phyloP scores from a whole-genome alignment of 2,888 invertebrate species.

The Schizaphis graminum region DNA sequence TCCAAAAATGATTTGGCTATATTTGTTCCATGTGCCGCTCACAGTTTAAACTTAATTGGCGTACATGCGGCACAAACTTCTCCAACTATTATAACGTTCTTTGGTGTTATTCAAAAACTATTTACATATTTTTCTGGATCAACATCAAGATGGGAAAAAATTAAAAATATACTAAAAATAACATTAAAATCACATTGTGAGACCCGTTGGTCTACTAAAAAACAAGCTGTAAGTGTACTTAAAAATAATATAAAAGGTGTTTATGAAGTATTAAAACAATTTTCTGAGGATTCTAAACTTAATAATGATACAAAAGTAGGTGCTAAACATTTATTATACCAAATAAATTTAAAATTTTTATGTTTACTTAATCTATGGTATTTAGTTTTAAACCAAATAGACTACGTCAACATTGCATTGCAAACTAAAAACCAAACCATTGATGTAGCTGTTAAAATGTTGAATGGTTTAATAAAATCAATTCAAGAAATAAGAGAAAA shows the following conservation, averaged over 20 bases:
- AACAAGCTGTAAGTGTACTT: constrained; percentile 41
- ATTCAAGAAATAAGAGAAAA: constrained; percentile 57
- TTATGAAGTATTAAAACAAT: constrained; percentile 12
- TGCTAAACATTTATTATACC: constrained; percentile 35
- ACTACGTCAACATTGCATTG: constrained; percentile 41
- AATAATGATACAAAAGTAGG: constrained; percentile 31
- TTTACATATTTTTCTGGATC: constrained; percentile 37
- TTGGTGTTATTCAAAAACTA: constrained; percentile 55
- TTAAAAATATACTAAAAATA: constrained; percentile 27
- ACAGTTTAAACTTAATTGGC: constrained; percentile 55
- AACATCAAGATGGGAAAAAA: constrained; percentile 39
- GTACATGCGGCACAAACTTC: constrained; percentile 58
- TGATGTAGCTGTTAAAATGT: constrained; percentile 45
- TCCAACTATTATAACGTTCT: constrained; percentile 45
- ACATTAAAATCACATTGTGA: constrained; percentile 53
- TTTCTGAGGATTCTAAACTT: constrained; percentile 14
- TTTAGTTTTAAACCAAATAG: constrained; percentile 39
- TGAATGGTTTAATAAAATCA: constrained; percentile 54
- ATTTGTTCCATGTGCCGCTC: constrained; percentile 53
- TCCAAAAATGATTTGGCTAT: constrained; percentile 45
- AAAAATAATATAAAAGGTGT: constrained; percentile 48
- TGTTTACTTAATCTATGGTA: constrained; percentile 51
- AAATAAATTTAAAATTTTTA: constrained; percentile 46
- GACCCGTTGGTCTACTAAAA: constrained; percentile 51
- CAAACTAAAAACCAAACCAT: constrained; percentile 39